Percentiles rank a stretch among this genome's conserved stretches.
Evolutionary conservation across 1,140 invertebrate species (phyloP).

Genomic region (Polypedilum pembai): DNA sequence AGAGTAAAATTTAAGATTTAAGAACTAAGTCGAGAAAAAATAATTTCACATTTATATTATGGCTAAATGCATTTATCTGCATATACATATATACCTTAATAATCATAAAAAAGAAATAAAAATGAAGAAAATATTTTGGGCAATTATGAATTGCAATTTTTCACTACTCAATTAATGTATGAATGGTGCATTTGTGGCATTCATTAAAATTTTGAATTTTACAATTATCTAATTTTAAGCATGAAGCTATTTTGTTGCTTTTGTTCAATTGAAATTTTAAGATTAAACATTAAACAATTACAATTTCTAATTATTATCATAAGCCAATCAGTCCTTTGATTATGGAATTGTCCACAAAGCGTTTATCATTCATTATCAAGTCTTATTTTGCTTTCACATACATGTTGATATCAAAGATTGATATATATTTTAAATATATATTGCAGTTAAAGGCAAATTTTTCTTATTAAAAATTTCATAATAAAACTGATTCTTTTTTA

Average conservation of each 20-base stretch:
- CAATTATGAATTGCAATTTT: too few species aligned
- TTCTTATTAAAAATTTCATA: too few species aligned
- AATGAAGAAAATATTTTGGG: too few species aligned
- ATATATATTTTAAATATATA: neutral
- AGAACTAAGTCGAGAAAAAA: neutral
- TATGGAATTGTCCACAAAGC: neutral
- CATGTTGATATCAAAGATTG: neutral
- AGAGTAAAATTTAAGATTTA: neutral
- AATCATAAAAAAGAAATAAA: too few species aligned
- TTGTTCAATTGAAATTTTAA: neutral
- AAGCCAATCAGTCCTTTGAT: neutral
- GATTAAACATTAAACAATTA: neutral
- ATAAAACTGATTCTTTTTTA: neutral
- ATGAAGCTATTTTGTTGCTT: neutral
- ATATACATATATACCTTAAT: too few species aligned
- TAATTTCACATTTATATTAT: conserved; percentile 4
- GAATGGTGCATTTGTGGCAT: conserved; percentile 8
- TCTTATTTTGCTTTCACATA: neutral
- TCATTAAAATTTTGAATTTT: neutral
- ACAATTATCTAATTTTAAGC: neutral
- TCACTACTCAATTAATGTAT: neutral
- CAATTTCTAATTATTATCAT: neutral
- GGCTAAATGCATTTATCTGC: conserved; percentile 1
- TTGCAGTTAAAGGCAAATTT: neutral
- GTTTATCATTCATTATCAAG: conserved; percentile 3